These are phyloP conservation scores for Caenorhabditis sinica DNA, from an alignment of 2,888 invertebrate genomes.

Conservation along the genomic window DNA sequence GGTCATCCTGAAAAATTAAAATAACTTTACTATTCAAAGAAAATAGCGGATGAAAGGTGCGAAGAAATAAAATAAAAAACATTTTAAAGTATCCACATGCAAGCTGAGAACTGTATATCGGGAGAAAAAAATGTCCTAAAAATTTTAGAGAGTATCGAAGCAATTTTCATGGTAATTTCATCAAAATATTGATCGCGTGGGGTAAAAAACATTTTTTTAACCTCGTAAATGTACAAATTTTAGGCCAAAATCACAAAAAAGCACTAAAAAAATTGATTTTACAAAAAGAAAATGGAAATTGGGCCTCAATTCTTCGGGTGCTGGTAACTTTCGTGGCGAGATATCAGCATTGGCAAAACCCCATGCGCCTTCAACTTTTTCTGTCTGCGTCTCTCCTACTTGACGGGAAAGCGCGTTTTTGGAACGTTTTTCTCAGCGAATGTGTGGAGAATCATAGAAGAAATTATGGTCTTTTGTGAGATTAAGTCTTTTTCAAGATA, in stretches of 20 bases:
- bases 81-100: too few relatives aligned
- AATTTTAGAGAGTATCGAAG: background rate
- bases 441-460: too few relatives aligned
- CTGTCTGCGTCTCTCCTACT: constrained; percentile 56
- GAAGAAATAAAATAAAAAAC: background rate
- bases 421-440: too few relatives aligned
- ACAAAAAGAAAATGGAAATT: constrained; percentile 57
- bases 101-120: background rate
- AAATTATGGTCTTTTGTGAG: too few relatives aligned
- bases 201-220: background rate
- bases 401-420: too few relatives aligned
- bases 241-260: constrained; percentile 56
- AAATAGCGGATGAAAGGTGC: background rate
- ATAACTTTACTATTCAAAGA: background rate
- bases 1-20: constrained; percentile 57
- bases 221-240: constrained; percentile 27
- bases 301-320: constrained; percentile 41
- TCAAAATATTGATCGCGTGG: background rate
- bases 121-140: constrained; percentile 2
- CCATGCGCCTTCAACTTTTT: constrained; percentile 41
- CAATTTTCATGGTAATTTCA: constrained; percentile 6
- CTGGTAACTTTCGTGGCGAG: constrained; percentile 34
- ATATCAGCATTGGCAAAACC: constrained; percentile 27
- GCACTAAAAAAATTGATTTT: constrained; percentile 39
- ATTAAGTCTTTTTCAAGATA: too few relatives aligned